Evolutionary conservation across 2,888 invertebrate species (phyloP), one percentile per base, ranked within the genome.

Genomic region (Oligia latruncula): DNA sequence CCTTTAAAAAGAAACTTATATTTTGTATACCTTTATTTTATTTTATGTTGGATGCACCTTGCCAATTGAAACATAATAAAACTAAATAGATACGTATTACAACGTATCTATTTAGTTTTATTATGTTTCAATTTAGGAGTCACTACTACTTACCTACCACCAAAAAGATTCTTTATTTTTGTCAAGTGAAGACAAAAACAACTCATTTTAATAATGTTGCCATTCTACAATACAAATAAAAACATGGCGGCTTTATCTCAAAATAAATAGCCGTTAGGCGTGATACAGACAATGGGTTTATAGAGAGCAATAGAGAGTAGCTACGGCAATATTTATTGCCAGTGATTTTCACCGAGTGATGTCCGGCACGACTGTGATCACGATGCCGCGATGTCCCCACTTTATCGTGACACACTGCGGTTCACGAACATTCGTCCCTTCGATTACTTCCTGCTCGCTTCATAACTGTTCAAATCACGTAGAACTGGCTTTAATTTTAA

Each of bases 351-450:
- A 90, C 90, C 85, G 88, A 89, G 85, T 87, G 91, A 87, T 90
- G 92, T 87, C 90, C 90, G 88, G 91, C 95, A 95, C 95, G 95
- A 95, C 88, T 91, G 91, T 89, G 80, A 40, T 80, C 83, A 83
- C 83, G 83, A 78, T 80, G 80, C 83, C 83, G 77, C 83, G 83
- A 78, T 80, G 80, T 83, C 83, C 52, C 80, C 80, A 60, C 90
- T 92, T 86, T 88, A 74, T 95, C 95, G 95, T 95, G 95, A 95
- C 92, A 85, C 81, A 71, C 79, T 83, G 81, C 83, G 85, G 91
- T 89, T 90, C 88, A 90, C 90, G 88, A 87, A 83, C 83, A 81
- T 84, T 81, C 70, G 78, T 71, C 83, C 78, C 82, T 66, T 77
- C 83, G 68, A 78, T 82, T 78, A 55, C 82, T 81, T 86, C 85